These are phyloP conservation scores for Tupaia tana DNA, from an alignment of 2,113 vertebrate genomes.

Conservation along the genomic window DNA sequence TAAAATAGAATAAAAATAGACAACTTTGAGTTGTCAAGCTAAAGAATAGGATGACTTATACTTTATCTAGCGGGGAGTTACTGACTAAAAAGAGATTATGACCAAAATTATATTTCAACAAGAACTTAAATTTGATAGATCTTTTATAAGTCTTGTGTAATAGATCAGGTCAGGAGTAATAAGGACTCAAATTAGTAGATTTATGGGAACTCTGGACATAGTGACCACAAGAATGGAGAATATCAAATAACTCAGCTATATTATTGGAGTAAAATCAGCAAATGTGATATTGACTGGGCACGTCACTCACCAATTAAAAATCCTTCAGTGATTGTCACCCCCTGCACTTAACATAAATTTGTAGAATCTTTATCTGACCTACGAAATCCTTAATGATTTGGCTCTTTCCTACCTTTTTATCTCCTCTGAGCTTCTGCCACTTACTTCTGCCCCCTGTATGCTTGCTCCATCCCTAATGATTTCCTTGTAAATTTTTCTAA, in stretches of 20 bases:
- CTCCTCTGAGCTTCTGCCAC: neutral
- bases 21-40: neutral
- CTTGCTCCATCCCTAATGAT: neutral
- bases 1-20: neutral
- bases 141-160: neutral
- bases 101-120: neutral
- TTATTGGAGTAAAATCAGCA: neutral
- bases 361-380: conserved; percentile 21
- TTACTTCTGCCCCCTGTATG: neutral
- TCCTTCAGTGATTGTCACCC: neutral
- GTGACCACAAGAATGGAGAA: neutral
- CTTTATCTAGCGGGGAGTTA: neutral
- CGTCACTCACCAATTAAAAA: conserved; percentile 9
- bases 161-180: neutral
- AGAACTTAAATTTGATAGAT: neutral
- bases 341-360: conserved; percentile 10
- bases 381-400: neutral
- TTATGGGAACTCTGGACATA: conserved; percentile 25
- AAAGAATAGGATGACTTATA: neutral
- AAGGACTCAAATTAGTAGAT: neutral
- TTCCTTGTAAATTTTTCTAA: conserved; percentile 21
- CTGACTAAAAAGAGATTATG: neutral
- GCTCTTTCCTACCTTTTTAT: neutral
- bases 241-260: neutral
- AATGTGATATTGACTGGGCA: neutral